These are phyloP conservation scores for Peromyscus maniculatus DNA, from an alignment of 2,113 vertebrate genomes.

Conservation along the genomic window DNA sequence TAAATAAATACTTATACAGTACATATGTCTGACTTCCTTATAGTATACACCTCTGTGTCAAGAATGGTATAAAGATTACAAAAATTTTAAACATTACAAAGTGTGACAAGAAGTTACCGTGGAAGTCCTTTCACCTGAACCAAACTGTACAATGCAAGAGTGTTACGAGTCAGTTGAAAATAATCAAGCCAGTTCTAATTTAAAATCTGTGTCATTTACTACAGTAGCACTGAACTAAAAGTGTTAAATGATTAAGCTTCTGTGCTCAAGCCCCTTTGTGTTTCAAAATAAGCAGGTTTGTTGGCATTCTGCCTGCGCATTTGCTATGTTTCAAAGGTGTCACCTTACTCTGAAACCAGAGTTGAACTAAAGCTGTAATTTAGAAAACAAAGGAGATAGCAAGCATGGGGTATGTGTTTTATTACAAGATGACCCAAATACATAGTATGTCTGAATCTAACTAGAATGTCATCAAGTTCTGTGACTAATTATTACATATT, in stretches of 20 bases:
- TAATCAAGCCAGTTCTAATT: conserved; percentile 35
- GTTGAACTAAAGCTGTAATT: conserved; percentile 69
- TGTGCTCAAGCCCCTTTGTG: background rate
- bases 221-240: background rate
- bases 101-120: background rate
- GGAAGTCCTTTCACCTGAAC: background rate
- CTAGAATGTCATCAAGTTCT: conserved; percentile 65
- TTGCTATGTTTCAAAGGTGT: conserved; percentile 67
- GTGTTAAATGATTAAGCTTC: conserved; percentile 9
- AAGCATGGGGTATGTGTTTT: background rate
- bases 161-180: background rate
- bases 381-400: conserved; percentile 66
- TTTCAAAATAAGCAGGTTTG: conserved; percentile 48
- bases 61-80: background rate
- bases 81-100: background rate
- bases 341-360: conserved; percentile 59
- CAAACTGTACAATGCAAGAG: background rate
- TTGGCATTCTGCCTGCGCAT: conserved; percentile 62
- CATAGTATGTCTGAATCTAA: conserved; percentile 37
- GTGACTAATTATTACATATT: conserved; percentile 58
- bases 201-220: conserved; percentile 3
- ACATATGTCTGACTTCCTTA: background rate
- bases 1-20: background rate
- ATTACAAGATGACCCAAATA: background rate
- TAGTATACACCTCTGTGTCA: background rate